A percentile compares a stretch with the other conserved stretches of the same genome.
These are phyloP conservation scores for Mastomys coucha DNA, from an alignment of 2,113 vertebrate species.

Conservation along the genomic window DNA sequence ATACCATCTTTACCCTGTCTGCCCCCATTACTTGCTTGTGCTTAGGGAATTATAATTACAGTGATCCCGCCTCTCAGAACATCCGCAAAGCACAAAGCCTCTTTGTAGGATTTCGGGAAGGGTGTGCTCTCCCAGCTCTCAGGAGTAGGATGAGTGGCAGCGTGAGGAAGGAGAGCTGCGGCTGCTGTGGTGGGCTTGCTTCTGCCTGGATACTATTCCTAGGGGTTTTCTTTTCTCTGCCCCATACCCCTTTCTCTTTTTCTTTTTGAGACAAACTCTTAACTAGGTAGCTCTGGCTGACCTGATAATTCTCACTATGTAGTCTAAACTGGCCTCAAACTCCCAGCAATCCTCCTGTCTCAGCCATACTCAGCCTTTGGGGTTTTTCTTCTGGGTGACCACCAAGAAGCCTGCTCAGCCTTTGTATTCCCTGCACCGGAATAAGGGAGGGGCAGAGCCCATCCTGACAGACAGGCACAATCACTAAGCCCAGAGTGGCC, in stretches of 20 bases:
- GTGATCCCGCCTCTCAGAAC: constrained; percentile 73
- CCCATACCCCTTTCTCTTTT: no score
- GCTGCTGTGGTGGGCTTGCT: not conserved
- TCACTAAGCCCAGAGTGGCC: constrained; percentile 35
- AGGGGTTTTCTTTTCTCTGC: not conserved
- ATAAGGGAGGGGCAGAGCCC: not conserved
- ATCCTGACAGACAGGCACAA: constrained; percentile 19
- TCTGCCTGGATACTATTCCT: not conserved
- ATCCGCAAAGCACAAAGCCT: constrained; percentile 76
- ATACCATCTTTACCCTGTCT: constrained; percentile 77
- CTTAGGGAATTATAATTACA: constrained; percentile 80
- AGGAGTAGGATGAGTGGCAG: constrained; percentile 18
- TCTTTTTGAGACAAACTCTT: not conserved
- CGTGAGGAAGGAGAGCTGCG: constrained; percentile 30
- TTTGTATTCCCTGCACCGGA: not conserved
- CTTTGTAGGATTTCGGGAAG: constrained; percentile 59
- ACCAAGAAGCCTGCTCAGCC: not conserved
- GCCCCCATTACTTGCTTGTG: constrained; percentile 68
- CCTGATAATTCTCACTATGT: not conserved
- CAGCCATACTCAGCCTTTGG: not conserved
- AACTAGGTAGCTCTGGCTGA: not conserved
- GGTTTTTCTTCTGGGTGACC: not conserved
- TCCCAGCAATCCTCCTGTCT: not conserved
- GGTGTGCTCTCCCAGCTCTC: constrained; percentile 39
- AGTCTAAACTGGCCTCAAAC: not conserved